Base-by-base conservation (phyloP, 2,797 vertebrate species). In the Xerus rutilus region DNA sequence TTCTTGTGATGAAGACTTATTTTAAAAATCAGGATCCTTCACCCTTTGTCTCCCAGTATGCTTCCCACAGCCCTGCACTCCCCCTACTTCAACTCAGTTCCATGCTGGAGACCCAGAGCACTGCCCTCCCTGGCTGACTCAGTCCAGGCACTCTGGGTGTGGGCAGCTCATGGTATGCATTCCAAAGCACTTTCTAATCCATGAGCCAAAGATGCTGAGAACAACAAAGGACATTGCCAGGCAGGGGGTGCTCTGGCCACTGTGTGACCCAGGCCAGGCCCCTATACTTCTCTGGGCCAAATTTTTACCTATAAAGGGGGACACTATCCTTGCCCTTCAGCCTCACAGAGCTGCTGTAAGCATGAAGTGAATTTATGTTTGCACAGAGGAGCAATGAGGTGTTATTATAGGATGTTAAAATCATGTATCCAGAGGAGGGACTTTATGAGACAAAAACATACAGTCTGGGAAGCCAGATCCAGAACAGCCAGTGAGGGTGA, bases 151-250 rank as follows among this genome's bases (percentile, higher is more conserved):
- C 57, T 39, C 32, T 2, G 28, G n/a, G n/a, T 64, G 89, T 97
- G 94, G 96, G 95, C 93, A 85, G 95, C 49, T 45, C 59, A 52
- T 67, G 83, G 92, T 47, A 84, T 87, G 89, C 74, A 67, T 82
- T 87, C 85, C 93, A 86, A 81, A 87, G 69, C 57, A 20, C 77
- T 92, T 95, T 96, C 94, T 93, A 59, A 67, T 84, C 84, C 25
- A 25, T 49, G 6, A 76, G 65, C 94, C 86, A 15, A 54, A 35
- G 57, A 47, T 52, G 21, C 67, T 57, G 47, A 89, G 54, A 92
- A 92, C 87, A 89, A 76, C 93, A 77, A 69, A 93, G 54, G n/a
- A n/a, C 59, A 21, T 69, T 87, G 92, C 69, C 25, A 52, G 49
- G 28, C 3, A 49, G 28, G 39, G 32, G 45, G 20, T 12, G 11